Evolutionary conservation across 2,888 invertebrate genomes (phyloP), one percentile per base, ranked within the genome.

Genomic region (Watsonalla cultraria): DNA sequence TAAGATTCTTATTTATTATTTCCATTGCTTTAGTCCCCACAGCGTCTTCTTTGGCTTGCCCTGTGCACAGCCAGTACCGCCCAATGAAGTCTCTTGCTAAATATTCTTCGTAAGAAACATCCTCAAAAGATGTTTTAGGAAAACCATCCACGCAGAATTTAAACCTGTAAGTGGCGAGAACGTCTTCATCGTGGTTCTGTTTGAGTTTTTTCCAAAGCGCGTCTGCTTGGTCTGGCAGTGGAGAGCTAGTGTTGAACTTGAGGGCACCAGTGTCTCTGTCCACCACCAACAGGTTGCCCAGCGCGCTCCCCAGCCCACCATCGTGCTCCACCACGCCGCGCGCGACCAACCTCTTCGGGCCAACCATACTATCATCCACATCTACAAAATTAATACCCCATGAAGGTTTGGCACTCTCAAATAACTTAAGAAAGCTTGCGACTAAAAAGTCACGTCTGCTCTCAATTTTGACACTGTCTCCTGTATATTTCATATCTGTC

Each of bases 241-340:
- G 39, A 46, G 56, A 58, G 39, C 54, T 54, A 7, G 57, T 59
- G 14, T 72, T 69, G 55, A 77, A 69, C 53, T 52, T 64, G 37
- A 69, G 62, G 45, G 59, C 58, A 47, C 68, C 65, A 8, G 54
- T 67, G 33, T 59, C 35, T 8, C 47, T 52, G 55, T 75, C 69
- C 46, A 61, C 58, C 6, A 64, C 51, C 2, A 77, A 53, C 0
- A 75, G 56, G 56, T 76, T 77, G 5, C 77, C 77, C 0, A 77
- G 66, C 13, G 73, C 63, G n/a, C 76, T 66, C 5, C 72, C 73
- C 6, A 77, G 70, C 6, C 73, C 71, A 42, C 66, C 66, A 48
- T 68, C 69, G 9, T 61, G 60, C 51, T 64, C 63, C 9, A 76
- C 46, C 45, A 72, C 66, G 15, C 64, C 63, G 50, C 57, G 51